phyloP scores from a whole-genome alignment of 2,888 invertebrate genomes.

The Pristionchus mayeri region DNA sequence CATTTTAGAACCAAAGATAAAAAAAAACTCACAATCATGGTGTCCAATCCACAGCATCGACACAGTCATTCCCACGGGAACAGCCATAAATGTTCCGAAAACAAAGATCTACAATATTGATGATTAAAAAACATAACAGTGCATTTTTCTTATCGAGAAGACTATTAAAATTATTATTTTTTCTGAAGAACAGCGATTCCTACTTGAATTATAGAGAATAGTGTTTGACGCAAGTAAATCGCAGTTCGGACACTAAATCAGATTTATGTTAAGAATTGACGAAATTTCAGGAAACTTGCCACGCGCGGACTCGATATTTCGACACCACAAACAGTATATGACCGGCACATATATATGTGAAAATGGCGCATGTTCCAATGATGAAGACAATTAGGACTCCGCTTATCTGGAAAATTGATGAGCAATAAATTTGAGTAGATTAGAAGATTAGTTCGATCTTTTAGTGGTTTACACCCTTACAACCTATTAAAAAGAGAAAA shows the following conservation, averaged over 20 bases:
- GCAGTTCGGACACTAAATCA: neutral
- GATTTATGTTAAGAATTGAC: too few relatives aligned
- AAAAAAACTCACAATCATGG: neutral
- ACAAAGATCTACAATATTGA: neutral
- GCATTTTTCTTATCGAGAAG: too few relatives aligned
- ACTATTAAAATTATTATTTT: too few relatives aligned
- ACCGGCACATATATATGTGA: neutral
- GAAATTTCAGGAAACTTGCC: too few relatives aligned
- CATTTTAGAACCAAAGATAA: too few relatives aligned
- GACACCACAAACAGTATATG: neutral
- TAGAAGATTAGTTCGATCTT: too few relatives aligned
- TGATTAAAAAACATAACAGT: neutral
- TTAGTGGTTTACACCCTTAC: too few relatives aligned
- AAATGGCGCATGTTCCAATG: neutral
- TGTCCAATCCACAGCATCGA: neutral
- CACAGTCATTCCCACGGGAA: neutral
- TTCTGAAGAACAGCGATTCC: too few relatives aligned
- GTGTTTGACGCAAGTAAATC: neutral
- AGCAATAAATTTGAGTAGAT: too few relatives aligned
- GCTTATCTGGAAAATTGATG: neutral
- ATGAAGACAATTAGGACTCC: neutral
- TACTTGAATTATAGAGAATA: neutral
- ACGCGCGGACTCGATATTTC: neutral
- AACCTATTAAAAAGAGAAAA: neutral
- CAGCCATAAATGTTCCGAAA: neutral